These are phyloP conservation scores for Morus bassanus DNA, from an alignment of 2,797 vertebrate genomes.

Conservation along the genomic window DNA sequence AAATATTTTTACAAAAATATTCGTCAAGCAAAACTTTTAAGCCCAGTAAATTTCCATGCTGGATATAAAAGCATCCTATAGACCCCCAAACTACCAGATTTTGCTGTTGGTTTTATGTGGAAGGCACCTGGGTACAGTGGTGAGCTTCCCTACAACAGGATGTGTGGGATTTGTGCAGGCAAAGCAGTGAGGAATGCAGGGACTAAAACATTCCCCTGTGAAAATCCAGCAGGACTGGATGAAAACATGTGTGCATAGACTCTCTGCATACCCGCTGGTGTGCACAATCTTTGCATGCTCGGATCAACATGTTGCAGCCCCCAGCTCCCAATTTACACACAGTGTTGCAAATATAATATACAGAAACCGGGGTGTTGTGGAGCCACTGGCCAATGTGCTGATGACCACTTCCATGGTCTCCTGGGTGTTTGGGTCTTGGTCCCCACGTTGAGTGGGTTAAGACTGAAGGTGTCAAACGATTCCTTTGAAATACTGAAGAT, in stretches of 20 bases:
- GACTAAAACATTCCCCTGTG: no score
- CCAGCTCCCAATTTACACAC: background rate
- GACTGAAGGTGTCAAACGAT: background rate
- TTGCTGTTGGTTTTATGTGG: background rate
- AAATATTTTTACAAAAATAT: background rate
- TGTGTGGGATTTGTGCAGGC: background rate
- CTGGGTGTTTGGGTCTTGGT: background rate
- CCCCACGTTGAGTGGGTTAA: accelerated
- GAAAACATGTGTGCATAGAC: accelerated
- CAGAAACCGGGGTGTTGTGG: background rate
- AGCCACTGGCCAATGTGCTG: background rate
- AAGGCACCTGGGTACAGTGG: background rate
- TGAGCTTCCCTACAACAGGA: background rate
- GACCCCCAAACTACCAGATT: background rate
- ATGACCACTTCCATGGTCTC: background rate
- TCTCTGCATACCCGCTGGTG: background rate
- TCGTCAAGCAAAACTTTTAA: background rate
- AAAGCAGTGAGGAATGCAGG: background rate
- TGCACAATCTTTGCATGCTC: background rate
- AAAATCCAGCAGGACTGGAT: background rate
- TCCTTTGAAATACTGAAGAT: background rate
- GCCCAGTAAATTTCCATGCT: background rate
- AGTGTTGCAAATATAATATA: accelerated
- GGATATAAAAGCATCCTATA: background rate
- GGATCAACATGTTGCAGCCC: background rate